A percentile compares a stretch with the other conserved stretches of the same genome.
phyloP scores from a whole-genome alignment of 1,140 invertebrate genomes.

The Meteorus sp. region DNA sequence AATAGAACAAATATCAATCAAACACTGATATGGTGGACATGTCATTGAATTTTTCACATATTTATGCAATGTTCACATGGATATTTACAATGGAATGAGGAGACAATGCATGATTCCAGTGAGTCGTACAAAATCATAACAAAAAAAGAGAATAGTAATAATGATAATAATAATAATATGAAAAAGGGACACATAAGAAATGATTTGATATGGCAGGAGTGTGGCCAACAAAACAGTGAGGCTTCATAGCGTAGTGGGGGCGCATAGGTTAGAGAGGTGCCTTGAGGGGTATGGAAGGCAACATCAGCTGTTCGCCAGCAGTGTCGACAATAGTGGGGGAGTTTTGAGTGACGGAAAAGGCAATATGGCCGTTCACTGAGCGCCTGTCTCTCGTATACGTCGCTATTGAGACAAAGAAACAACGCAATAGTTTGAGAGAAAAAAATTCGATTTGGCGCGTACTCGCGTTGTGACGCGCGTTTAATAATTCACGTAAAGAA shows the following conservation, averaged over 20 bases:
- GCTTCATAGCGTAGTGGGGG: not conserved
- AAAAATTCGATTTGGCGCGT: conserved; percentile 31
- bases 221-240: not conserved
- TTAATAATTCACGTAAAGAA: not conserved
- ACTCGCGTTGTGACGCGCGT: conserved; percentile 33
- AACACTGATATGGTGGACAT: too few species aligned
- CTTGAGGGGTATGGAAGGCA: not conserved
- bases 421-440: conserved; percentile 52
- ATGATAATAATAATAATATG: not conserved
- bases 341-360: conserved; percentile 46
- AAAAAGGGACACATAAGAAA: not conserved
- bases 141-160: too few species aligned
- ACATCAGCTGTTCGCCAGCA: conserved; percentile 56
- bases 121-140: too few species aligned
- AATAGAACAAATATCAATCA: too few species aligned
- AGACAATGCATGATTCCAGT: too few species aligned
- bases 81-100: too few species aligned
- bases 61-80: too few species aligned
- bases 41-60: too few species aligned
- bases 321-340: conserved; percentile 38
- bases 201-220: not conserved
- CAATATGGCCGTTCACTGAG: conserved; percentile 57
- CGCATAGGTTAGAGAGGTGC: not conserved
- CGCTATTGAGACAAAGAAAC: conserved; percentile 50
- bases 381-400: conserved; percentile 35